Conservation (phyloP, 2,888 invertebrate species). For the Pimpla rufipes region DNA sequence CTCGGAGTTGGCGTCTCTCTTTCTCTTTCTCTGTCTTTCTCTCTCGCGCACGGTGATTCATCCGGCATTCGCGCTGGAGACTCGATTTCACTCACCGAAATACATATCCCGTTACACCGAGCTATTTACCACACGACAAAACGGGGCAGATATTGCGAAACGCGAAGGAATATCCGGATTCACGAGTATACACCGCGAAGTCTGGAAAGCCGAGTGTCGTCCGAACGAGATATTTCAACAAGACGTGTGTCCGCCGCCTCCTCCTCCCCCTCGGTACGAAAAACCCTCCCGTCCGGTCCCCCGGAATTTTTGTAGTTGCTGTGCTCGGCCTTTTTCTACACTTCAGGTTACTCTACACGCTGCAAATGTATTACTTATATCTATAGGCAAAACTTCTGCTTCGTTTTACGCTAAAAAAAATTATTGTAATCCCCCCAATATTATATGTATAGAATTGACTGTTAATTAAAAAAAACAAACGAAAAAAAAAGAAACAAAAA, state of each 20-base stretch:
- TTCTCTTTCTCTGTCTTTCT: slow-evolving; percentile 3
- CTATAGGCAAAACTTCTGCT: slow-evolving; percentile 76
- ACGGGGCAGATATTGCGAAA: slow-evolving; percentile 27
- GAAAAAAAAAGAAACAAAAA: slow-evolving; percentile 39
- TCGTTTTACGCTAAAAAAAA: slow-evolving; percentile 79
- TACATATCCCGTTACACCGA: slow-evolving; percentile 26
- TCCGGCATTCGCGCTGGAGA: slow-evolving; percentile 12
- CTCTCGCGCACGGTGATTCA: background rate
- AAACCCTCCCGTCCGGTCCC: slow-evolving; percentile 18
- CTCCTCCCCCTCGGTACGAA: slow-evolving; percentile 4
- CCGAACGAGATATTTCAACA: slow-evolving; percentile 35
- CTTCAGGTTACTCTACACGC: slow-evolving; percentile 76
- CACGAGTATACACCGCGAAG: slow-evolving; percentile 17
- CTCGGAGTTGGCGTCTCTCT: slow-evolving; percentile 16
- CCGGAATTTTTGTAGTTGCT: slow-evolving; percentile 75
- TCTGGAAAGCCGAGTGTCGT: slow-evolving; percentile 32
- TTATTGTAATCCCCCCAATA: slow-evolving; percentile 77
- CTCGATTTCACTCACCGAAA: slow-evolving; percentile 22
- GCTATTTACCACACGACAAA: slow-evolving; percentile 6
- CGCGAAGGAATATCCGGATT: slow-evolving; percentile 9
- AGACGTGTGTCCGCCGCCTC: slow-evolving; percentile 37
- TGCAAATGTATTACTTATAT: slow-evolving; percentile 79
- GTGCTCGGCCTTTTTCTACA: slow-evolving; percentile 73
- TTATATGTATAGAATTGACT: slow-evolving; percentile 81
- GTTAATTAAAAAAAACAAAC: slow-evolving; percentile 72